Evolutionary conservation across 2,888 invertebrate genomes (phyloP), one percentile per base, ranked within the genome.

Genomic region (Rhodophaea formosa): DNA sequence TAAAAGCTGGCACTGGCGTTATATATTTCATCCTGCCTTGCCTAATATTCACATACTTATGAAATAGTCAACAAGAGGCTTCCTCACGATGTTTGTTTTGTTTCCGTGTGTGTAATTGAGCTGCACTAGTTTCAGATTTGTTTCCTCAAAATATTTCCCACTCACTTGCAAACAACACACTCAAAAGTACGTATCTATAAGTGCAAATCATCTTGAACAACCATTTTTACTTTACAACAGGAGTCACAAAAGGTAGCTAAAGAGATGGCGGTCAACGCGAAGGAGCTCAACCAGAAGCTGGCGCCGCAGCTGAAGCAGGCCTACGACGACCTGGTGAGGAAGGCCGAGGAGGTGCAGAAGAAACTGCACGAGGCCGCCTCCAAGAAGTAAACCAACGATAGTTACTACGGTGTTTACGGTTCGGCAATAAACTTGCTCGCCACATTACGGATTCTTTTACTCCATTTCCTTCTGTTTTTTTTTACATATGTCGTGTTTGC

Each of bases 351-450:
- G 30, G 70, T 90, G 55, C 85, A 85, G 77, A 82, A 84, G 82
- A 85, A 86, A 64, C 43, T 90, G 64, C 86, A 86, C 75, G 88
- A 85, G 16, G 88, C 82, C 61, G 87, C 89, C 76, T 75, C 51
- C 76, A 88, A 88, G 83, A 85, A 85, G 72, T 84, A 63, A 74
- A n/a, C n/a, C n/a, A 2, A 23, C 23, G 23, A 2, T 30, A 1
- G 12, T n/a, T n/a, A 8, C 0, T 1, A 53, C 51, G 14, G 1
- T 30, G 8, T n/a, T n/a, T 23, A 1, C 30, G 8, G 30, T 52
- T 10, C 12, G 5, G 7, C 16, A 52, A 35, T 52, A 42, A 39
- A 35, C 17, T 39, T 16, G 17, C 23, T 39, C 53, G 42, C 53
- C 43, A 29, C 43, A 42, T n/a, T 8, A 15, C 14, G 10, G 2